Base-by-base conservation (phyloP, 2,797 vertebrate genomes). In the Gallirallus australis region DNA sequence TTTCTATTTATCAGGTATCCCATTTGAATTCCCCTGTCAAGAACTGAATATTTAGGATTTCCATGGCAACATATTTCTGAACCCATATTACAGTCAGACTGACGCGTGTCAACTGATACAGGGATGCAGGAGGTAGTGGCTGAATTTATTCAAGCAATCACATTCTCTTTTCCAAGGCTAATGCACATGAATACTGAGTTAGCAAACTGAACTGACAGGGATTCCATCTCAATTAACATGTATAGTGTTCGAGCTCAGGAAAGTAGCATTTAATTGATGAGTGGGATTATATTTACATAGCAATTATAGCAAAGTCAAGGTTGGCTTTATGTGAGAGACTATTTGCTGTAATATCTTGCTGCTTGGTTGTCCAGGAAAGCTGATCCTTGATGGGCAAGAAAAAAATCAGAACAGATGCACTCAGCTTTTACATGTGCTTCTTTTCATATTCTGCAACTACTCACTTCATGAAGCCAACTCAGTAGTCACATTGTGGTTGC, bases 141-240 rank as follows among this genome's bases (percentile, higher is more conserved):
- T 85, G 96, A 79, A 97, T 96, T 93, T 94, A 96, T 97, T 96
- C 94, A 97, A 53, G 92, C 91, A 96, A 96, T 97, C 93, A 94
- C 90, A 89, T 91, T 93, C 90, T 94, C 79, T 60, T 93, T 86
- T 78, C 83, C 89, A 93, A 94, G 95, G 33, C 77, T 95, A 84
- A 91, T 95, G 81, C 97, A 59, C 76, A 95, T 76, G 95, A 95
- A 97, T 57, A 72, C 16, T 25, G 94, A 75, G 84, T n/a, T 53
- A 78, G 50, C 75, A 86, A 59, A 53, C 64, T n/a, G 68, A 94
- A 89, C 50, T 69, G 93, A 72, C 70, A 91, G 54, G 57, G 90
- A 90, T 96, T 95, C 97, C 81, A 86, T 94, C 82, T 89, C 86
- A 52, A 42, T 95, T 89, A 97, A 86, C 82, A 96, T 95, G 61